A percentile compares a stretch with the other conserved stretches of the same genome.
These are phyloP conservation scores for Syndactyla subalaris DNA, from an alignment of 2,797 vertebrate species.

Conservation along the genomic window DNA sequence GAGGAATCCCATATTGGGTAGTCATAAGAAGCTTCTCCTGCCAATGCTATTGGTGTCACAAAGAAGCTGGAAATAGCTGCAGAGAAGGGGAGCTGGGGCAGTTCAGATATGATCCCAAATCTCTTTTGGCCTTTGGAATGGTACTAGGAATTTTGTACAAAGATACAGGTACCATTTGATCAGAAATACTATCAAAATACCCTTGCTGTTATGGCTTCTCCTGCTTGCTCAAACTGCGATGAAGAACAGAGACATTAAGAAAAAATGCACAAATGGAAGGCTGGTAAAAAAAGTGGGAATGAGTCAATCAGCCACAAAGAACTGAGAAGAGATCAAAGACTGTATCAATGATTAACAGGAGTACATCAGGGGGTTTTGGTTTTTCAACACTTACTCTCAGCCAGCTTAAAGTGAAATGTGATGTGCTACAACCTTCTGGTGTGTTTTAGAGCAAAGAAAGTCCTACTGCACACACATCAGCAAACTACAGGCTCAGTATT, in stretches of 20 bases:
- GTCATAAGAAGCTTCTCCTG: background rate
- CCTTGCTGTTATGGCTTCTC: background rate
- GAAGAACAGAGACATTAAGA: background rate
- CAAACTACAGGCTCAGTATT: background rate
- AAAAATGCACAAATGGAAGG: background rate
- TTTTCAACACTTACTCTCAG: slow-evolving; percentile 21
- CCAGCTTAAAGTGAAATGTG: slow-evolving; percentile 3
- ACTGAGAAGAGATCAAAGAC: slow-evolving; percentile 35
- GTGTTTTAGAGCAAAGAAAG: background rate
- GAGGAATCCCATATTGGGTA: background rate
- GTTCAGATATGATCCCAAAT: background rate
- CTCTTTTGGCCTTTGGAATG: background rate
- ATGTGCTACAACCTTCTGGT: background rate
- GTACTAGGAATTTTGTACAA: background rate
- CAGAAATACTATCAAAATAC: background rate
- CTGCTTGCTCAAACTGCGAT: background rate
- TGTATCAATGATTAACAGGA: slow-evolving; percentile 34
- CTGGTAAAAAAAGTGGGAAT: background rate
- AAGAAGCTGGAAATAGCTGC: background rate
- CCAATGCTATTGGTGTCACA: background rate
- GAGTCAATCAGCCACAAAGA: slow-evolving; percentile 1
- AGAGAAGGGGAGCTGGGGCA: background rate
- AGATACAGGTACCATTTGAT: background rate
- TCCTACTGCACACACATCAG: background rate
- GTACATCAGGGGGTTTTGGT: background rate